A percentile compares a stretch with the other conserved stretches of the same genome.
These are phyloP conservation scores for Parnassius glacialis DNA, from an alignment of 2,888 invertebrate species.

Conservation along the genomic window DNA sequence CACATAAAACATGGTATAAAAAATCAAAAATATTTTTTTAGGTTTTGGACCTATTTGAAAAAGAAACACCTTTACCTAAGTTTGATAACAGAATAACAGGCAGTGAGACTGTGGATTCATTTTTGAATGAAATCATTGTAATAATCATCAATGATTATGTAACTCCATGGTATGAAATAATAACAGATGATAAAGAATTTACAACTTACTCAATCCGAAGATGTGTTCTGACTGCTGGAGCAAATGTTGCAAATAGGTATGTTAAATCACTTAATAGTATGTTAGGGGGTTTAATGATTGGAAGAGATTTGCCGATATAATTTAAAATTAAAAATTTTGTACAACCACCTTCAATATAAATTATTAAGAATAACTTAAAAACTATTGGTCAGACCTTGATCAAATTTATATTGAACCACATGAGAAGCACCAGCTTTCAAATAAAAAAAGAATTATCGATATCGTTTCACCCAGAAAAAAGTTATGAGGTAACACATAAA, in stretches of 20 bases:
- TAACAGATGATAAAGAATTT: slow-evolving; percentile 88
- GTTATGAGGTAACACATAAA: too few species aligned
- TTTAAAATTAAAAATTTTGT: too few species aligned
- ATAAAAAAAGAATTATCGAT: too few species aligned
- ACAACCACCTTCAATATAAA: too few species aligned
- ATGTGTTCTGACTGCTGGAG: slow-evolving; percentile 83
- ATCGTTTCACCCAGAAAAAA: too few species aligned
- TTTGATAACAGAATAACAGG: slow-evolving; percentile 86
- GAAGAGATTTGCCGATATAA: too few species aligned
- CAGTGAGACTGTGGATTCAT: slow-evolving; percentile 91
- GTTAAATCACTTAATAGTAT: background rate
- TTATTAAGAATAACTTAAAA: too few species aligned
- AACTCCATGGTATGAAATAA: slow-evolving; percentile 85
- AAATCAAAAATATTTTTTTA: slow-evolving; percentile 35
- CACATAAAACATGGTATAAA: too few species aligned
- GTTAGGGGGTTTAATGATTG: too few species aligned
- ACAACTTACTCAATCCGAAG: slow-evolving; percentile 83
- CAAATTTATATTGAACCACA: too few species aligned
- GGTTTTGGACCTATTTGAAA: slow-evolving; percentile 64
- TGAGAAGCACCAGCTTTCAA: too few species aligned
- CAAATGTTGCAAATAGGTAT: slow-evolving; percentile 86
- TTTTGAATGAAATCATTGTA: slow-evolving; percentile 90
- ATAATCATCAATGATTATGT: slow-evolving; percentile 92
- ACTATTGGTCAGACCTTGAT: too few species aligned
- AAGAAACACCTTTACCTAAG: slow-evolving; percentile 49